Conservation (phyloP, 2,888 invertebrate species). For the Drosophila engyochracea region DNA sequence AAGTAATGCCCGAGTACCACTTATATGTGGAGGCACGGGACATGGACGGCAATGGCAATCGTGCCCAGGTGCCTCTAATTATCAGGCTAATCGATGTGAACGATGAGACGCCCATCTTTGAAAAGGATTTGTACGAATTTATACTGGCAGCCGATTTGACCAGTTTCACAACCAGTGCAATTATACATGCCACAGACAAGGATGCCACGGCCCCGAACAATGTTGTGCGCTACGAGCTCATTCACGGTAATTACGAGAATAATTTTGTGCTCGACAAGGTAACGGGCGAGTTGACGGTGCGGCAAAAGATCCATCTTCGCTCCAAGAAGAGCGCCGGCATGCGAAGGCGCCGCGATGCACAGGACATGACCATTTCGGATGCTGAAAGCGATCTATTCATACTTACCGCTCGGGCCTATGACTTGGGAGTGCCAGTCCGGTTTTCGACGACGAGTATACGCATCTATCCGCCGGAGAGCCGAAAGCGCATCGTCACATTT, state of each 20-base stretch:
- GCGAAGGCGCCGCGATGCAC: constrained; percentile 53
- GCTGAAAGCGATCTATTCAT: constrained; percentile 85
- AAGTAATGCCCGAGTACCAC: constrained; percentile 91
- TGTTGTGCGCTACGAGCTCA: constrained; percentile 93
- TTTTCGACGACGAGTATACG: constrained; percentile 91
- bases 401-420: constrained; percentile 92
- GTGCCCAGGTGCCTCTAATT: constrained; percentile 90
- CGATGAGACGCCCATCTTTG: constrained; percentile 94
- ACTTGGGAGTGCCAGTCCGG: constrained; percentile 92
- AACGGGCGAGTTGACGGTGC: constrained; percentile 91
- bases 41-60: constrained; percentile 92
- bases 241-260: constrained; percentile 91
- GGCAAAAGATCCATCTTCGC: constrained; percentile 85
- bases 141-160: constrained; percentile 90
- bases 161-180: constrained; percentile 91
- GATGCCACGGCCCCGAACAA: constrained; percentile 95
- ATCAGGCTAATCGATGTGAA: constrained; percentile 93
- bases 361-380: constrained; percentile 6
- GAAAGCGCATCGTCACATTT: constrained; percentile 92
- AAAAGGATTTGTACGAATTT: constrained; percentile 92
- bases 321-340: constrained; percentile 82
- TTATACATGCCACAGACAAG: constrained; percentile 93
- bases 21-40: constrained; percentile 95
- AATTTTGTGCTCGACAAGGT: constrained; percentile 91
- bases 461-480: constrained; percentile 91